Conservation (phyloP, 2,113 vertebrate genomes). For the Pavo muticus region DNA sequence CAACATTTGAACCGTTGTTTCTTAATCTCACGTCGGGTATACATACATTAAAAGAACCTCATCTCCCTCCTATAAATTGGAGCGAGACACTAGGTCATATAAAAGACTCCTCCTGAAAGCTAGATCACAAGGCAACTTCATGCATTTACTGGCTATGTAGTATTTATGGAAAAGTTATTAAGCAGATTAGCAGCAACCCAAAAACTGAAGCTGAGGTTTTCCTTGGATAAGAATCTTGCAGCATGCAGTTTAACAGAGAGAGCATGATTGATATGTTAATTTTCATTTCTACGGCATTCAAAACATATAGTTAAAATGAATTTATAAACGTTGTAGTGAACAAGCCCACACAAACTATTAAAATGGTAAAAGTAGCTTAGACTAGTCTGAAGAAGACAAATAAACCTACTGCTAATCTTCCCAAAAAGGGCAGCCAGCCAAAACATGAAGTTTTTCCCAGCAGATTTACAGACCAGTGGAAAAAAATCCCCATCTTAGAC, state of each 20-base stretch:
- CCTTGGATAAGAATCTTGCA: not conserved
- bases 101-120: not conserved
- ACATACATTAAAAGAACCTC: no score
- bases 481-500: not conserved
- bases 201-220: not conserved
- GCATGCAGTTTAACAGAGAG: not conserved
- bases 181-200: not conserved
- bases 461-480: not conserved
- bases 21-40: no score
- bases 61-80: no score
- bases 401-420: not conserved
- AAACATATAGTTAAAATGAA: not conserved
- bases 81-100: no score
- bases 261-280: not conserved
- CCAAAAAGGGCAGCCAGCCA: not conserved
- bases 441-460: conserved; percentile 6
- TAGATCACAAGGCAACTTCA: not conserved
- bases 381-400: not conserved
- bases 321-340: not conserved
- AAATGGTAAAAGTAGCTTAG: not conserved
- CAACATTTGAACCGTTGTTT: no score
- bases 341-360: not conserved
- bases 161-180: not conserved
- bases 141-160: not conserved
- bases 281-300: not conserved